Evolutionary conservation across 2,113 vertebrate genomes (phyloP).

Genomic region (Stercorarius parasiticus): DNA sequence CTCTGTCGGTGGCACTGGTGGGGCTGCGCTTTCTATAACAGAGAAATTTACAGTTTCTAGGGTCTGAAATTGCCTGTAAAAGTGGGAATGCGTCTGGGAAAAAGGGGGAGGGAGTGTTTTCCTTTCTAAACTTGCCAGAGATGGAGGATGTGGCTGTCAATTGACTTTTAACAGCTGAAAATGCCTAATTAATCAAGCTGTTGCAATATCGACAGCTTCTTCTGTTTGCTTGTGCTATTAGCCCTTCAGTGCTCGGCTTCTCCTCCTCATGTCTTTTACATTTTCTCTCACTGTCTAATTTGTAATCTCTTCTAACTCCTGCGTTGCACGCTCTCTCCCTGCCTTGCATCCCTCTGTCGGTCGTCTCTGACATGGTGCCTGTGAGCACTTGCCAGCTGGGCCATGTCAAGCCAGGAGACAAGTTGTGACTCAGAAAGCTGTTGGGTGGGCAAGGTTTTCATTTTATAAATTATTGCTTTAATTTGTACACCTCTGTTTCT

Average conservation of each 20-base stretch:
- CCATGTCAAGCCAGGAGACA: background rate
- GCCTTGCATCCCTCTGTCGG: background rate
- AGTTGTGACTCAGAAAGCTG: background rate
- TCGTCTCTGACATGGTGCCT: background rate
- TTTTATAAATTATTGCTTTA: background rate
- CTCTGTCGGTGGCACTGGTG: background rate
- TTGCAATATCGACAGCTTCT: background rate
- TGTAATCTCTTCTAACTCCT: background rate
- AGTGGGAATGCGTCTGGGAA: background rate
- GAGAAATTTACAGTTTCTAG: background rate
- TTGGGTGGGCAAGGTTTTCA: background rate
- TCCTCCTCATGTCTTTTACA: background rate
- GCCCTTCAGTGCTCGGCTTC: background rate
- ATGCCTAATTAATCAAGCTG: background rate
- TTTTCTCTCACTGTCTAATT: background rate
- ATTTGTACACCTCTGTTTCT: background rate
- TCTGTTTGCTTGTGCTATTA: background rate
- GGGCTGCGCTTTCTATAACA: background rate
- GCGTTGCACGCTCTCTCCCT: background rate
- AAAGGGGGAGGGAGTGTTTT: background rate
- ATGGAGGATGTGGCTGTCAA: background rate
- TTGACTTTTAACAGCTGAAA: constrained; percentile 17
- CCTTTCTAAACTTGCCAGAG: background rate
- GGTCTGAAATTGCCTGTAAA: background rate
- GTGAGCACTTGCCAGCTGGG: background rate